Evolutionary conservation across 2,797 vertebrate species (phyloP).

Genomic region (Acestrorhynchus altus): DNA sequence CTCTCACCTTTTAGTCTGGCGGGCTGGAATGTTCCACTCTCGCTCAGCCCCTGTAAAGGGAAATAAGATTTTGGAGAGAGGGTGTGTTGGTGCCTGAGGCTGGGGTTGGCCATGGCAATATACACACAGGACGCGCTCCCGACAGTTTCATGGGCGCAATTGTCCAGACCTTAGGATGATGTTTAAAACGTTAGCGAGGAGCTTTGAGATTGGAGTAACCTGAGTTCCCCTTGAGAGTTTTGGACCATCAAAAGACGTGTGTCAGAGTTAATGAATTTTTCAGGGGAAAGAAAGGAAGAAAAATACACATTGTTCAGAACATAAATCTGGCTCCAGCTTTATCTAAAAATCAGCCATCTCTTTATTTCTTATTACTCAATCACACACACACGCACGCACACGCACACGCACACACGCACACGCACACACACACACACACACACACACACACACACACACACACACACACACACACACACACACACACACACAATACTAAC

Average conservation of each 20-base stretch:
- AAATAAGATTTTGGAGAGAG: conserved; percentile 39
- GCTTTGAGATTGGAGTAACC: conserved; percentile 6
- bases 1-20: conserved; percentile 52
- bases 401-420: conserved; percentile 6
- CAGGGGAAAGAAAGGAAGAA: not conserved
- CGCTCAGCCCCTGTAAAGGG: conserved; percentile 32
- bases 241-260: conserved; percentile 21
- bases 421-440: not conserved
- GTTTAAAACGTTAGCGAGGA: conserved; percentile 19
- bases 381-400: not conserved
- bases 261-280: conserved; percentile 12
- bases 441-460: not conserved
- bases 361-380: conserved; percentile 5
- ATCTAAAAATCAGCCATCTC: conserved; percentile 5
- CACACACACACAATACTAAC: not conserved
- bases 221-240: conserved; percentile 24
- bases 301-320: not conserved
- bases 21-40: conserved; percentile 50
- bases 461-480: not conserved
- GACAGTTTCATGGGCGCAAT: conserved; percentile 24
- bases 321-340: conserved; percentile 18
- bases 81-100: conserved; percentile 44
- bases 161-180: conserved; percentile 24
- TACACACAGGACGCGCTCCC: conserved; percentile 33
- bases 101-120: conserved; percentile 28